A percentile compares a stretch with the other conserved stretches of the same genome.
These are phyloP conservation scores for Aleiodes alternator DNA, from an alignment of 2,888 invertebrate genomes.

Conservation along the genomic window DNA sequence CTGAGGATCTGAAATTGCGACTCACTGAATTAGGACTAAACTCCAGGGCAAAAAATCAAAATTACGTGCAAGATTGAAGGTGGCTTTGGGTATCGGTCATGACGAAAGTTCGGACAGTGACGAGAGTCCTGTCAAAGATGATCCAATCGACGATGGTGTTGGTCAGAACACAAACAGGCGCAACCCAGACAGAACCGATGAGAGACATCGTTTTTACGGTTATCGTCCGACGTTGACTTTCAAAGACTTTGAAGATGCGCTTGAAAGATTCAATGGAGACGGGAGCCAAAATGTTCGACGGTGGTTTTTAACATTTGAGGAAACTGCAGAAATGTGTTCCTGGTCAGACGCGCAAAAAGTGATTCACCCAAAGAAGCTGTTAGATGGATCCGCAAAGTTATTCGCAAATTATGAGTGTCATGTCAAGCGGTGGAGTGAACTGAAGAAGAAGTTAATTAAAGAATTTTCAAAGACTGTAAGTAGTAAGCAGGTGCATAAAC, in stretches of 20 bases:
- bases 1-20: background rate
- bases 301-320: conserved; percentile 29
- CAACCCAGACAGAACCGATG: background rate
- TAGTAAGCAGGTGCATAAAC: conserved; percentile 25
- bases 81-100: background rate
- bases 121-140: conserved; percentile 1
- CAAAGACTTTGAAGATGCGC: conserved; percentile 35
- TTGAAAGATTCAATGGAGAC: conserved; percentile 33
- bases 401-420: conserved; percentile 30
- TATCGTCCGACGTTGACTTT: conserved; percentile 25
- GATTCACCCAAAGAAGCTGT: conserved; percentile 29
- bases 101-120: conserved; percentile 18
- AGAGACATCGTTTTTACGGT: background rate
- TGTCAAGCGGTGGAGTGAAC: background rate
- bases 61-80: conserved; percentile 12
- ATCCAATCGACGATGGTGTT: background rate
- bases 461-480: conserved; percentile 17
- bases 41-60: conserved; percentile 16
- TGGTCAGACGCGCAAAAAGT: conserved; percentile 36
- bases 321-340: conserved; percentile 24
- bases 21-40: conserved; percentile 9
- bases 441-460: conserved; percentile 19
- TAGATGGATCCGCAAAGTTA: conserved; percentile 35
- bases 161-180: no score
- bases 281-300: background rate